Evolutionary conservation across 2,113 vertebrate species (phyloP).

Genomic region (Poeciliopsis prolifica): DNA sequence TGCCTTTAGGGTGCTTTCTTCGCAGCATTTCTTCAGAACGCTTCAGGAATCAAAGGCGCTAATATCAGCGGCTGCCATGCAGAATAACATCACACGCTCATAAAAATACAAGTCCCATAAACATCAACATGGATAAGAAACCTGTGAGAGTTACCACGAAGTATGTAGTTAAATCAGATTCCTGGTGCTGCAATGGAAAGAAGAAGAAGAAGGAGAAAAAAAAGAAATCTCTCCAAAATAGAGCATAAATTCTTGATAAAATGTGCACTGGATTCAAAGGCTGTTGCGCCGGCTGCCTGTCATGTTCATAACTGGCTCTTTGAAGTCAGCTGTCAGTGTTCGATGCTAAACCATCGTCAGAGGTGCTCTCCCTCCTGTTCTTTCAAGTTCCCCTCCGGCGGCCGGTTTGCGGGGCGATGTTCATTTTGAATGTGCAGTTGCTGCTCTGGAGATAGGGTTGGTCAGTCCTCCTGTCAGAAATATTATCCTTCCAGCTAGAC

Average conservation of each 20-base stretch:
- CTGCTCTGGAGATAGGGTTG: constrained; percentile 71
- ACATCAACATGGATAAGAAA: constrained; percentile 65
- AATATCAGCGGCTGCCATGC: constrained; percentile 74
- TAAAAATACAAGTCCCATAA: constrained; percentile 69
- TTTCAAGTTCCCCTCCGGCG: constrained; percentile 79
- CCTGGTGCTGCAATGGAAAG: constrained; percentile 42
- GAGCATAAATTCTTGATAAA: constrained; percentile 73
- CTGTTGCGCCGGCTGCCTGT: constrained; percentile 65
- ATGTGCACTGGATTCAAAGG: constrained; percentile 69
- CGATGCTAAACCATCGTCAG: constrained; percentile 73
- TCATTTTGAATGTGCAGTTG: constrained; percentile 72
- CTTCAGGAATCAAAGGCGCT: constrained; percentile 74
- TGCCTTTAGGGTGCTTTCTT: constrained; percentile 71
- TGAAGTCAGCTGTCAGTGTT: constrained; percentile 74
- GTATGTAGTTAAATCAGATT: constrained; percentile 68
- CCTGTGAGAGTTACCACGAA: constrained; percentile 60
- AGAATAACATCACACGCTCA: constrained; percentile 70
- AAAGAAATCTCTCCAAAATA: constrained; percentile 54
- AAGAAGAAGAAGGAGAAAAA: neutral
- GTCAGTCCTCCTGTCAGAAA: constrained; percentile 67
- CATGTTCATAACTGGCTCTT: constrained; percentile 75
- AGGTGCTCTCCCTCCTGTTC: constrained; percentile 68
- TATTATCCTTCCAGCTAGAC: constrained; percentile 57
- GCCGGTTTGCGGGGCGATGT: constrained; percentile 65
- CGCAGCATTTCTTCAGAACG: constrained; percentile 72